Evolutionary conservation across 1,140 invertebrate genomes (phyloP), one percentile per base, ranked within the genome.

Genomic region (Drosophila pallidifrons): DNA sequence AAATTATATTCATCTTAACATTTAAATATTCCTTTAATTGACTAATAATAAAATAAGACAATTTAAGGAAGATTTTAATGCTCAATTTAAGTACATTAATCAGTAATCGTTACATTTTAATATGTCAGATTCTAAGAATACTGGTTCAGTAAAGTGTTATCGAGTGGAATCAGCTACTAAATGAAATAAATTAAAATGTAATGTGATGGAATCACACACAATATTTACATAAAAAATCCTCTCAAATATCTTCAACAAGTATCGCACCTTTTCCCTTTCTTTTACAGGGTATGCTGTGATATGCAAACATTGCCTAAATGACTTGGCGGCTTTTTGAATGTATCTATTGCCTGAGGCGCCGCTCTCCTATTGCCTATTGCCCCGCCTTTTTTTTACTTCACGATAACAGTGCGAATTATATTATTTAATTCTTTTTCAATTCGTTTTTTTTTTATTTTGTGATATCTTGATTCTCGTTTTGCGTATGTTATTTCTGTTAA

Each of bases 401-500:
- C 43, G 74, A 76, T 76, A 76, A 72, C 51, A 69, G 41, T 8
- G 32, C 35, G 10, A 35, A 16, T 16, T 63, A 51, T 57, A 38
- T 43, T 55, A 41, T 28, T 54, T 65, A 5, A 10, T 43, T 58
- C 45, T 10, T 1, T 57, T 38, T 38, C 5, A 32, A 38, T 55
- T 7, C 68, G 16, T 58, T 38, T 43, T 45, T 35, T 66, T 73
- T 32, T 25, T n/a, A n/a, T n/a, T n/a, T 52, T 51, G 20, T 51
- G 10, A n/a, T 73, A 67, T 59, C 52, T 67, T 5, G 35, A 67
- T 71, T 25, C 60, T 71, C 43, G 59, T 71, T 67, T 59, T 57
- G 60, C 51, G 51, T 71, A 57, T 57, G 43, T 72, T 65, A 49
- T 55, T 55, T 38, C 8, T 71, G 68, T 55, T 63, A 55, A 63